Base-by-base conservation (phyloP, 37 sponge, comb jelly and placozoan genomes). In the Geodia barretti region DNA sequence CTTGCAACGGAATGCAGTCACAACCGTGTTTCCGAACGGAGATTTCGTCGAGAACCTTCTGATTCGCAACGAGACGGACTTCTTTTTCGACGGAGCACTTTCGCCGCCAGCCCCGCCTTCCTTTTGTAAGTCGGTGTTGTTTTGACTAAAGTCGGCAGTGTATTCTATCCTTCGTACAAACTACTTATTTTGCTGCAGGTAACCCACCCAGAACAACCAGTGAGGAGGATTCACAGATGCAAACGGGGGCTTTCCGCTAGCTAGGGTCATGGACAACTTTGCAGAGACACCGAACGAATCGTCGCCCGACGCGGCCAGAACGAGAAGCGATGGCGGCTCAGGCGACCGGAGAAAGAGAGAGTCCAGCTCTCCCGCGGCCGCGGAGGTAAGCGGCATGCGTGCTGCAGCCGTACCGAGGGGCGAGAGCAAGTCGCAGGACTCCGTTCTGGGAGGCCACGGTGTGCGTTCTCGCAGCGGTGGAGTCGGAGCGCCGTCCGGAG, bases 351-450 rank as follows among this genome's bases (percentile, higher is more conserved):
- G 54, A 47, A 47, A 47, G 54, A 47, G 54, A 7, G 54, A 47
- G 11, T 47, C 71, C 9, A 36, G 36, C 3, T 0, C 1, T 9
- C 1, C 67, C 14, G 1, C 67, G 11, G 67, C 67, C 30, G 31
- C 30, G 67, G 67, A n/a, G n/a, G n/a, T n/a, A n/a, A 32, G 67
- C 67, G 67, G 33, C 67, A 29, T 34, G 28, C 7, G 30, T 29
- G 71, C 71, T 30, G n/a, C 41, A 20, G 20, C 41, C 3, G 17
- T 17, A 14, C 38, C 38, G 38, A 37, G 41, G n/a, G 17, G 71
- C 31, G 24, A 33, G 39, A 37, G 41, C 71, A 37, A 36, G 71
- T 39, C 71, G 40, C 71, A 70, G n/a, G 71, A 70, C n/a, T 37
- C 26, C 21, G 66, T n/a, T 32, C 38, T 36, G 11, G 54, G 71